Percentiles rank a stretch among this genome's conserved stretches.
Evolutionary conservation across 2,888 invertebrate genomes (phyloP).

Genomic region (Panzeria rudis): DNA sequence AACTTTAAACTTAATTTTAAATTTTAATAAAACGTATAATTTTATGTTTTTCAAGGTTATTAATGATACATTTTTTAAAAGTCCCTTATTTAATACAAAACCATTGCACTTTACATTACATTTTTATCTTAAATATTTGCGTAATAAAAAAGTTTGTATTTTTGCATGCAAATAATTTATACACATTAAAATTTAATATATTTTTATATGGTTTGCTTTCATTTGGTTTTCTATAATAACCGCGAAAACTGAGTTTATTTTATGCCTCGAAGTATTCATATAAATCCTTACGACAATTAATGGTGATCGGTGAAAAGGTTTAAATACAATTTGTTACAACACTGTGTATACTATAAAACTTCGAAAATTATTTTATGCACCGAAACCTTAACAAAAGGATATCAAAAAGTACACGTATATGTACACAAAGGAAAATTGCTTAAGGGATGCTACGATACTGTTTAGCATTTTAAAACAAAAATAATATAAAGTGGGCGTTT

Average conservation of each 20-base stretch:
- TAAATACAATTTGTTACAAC: constrained; percentile 67
- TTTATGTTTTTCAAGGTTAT: constrained; percentile 4
- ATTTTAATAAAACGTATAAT: neutral
- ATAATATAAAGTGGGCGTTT: too few relatives aligned
- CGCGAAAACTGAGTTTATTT: too few relatives aligned
- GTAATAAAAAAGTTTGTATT: constrained; percentile 3
- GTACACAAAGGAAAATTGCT: too few relatives aligned
- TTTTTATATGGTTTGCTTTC: neutral
- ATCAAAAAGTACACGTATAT: neutral
- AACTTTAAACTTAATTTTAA: neutral
- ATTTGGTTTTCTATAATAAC: neutral
- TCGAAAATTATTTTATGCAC: constrained; percentile 44
- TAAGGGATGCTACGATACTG: too few relatives aligned
- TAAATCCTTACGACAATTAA: constrained; percentile 59
- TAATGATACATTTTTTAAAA: too few relatives aligned
- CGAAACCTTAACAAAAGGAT: constrained; percentile 20
- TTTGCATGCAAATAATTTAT: constrained; percentile 22
- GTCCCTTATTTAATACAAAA: too few relatives aligned
- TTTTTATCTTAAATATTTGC: neutral
- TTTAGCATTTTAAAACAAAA: too few relatives aligned
- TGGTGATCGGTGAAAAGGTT: constrained; percentile 61
- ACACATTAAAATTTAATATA: neutral
- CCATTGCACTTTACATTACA: too few relatives aligned
- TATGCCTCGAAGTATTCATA: constrained; percentile 37
- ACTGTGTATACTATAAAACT: constrained; percentile 56